These are phyloP conservation scores for Hylia prasina DNA, from an alignment of 2,113 vertebrate species.

Conservation along the genomic window DNA sequence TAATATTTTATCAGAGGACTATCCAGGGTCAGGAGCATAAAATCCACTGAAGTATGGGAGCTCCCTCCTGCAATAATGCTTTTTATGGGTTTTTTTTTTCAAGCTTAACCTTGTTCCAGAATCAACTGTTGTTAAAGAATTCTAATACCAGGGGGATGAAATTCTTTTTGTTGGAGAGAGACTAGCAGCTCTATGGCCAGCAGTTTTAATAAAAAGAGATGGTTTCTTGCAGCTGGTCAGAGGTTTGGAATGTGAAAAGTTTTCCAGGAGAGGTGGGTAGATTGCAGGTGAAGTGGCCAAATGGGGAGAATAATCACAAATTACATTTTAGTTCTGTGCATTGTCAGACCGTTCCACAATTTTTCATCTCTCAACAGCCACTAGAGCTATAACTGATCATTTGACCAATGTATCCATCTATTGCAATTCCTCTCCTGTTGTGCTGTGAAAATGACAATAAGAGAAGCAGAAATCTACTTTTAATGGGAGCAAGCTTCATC, in stretches of 20 bases:
- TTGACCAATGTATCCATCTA: background rate
- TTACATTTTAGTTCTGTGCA: background rate
- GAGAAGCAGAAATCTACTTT: constrained; percentile 41
- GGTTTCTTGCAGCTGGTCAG: constrained; percentile 31
- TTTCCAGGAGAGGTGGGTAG: constrained; percentile 18
- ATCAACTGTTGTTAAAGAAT: constrained; percentile 13
- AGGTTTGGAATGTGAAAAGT: constrained; percentile 34
- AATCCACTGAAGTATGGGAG: background rate
- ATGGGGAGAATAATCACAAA: constrained; percentile 23
- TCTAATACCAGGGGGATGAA: background rate
- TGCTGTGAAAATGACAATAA: constrained; percentile 15
- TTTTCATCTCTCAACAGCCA: background rate
- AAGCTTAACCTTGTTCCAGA: background rate
- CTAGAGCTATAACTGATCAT: background rate
- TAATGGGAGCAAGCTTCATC: constrained; percentile 17
- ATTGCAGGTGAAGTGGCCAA: constrained; percentile 31
- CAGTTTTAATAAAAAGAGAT: constrained; percentile 34
- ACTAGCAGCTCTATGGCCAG: background rate
- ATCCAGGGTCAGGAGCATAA: background rate
- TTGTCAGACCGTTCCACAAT: background rate
- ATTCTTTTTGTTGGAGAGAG: background rate
- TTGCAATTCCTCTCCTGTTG: background rate
- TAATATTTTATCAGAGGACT: background rate
- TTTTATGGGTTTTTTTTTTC: background rate
- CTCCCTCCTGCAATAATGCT: background rate